phyloP scores from a whole-genome alignment of 2,888 invertebrate species.

The Sinelater perroti region DNA sequence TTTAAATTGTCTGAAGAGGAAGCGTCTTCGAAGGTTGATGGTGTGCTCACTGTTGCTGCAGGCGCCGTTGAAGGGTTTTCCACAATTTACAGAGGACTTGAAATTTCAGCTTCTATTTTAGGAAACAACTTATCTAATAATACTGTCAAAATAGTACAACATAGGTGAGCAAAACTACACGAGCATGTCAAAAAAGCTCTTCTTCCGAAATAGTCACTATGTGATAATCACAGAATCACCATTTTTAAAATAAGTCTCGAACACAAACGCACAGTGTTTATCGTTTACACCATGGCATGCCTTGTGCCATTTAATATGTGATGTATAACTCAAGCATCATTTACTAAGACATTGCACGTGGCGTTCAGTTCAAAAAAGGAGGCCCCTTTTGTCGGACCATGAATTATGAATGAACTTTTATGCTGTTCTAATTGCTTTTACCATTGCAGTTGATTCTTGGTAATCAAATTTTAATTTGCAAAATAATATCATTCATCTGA shows the following conservation, averaged over 20 bases:
- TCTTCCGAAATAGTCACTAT: background rate
- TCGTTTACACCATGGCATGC: too few relatives aligned
- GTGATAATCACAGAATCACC: background rate
- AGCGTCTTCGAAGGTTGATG: slow-evolving; percentile 66
- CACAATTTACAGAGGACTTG: slow-evolving; percentile 75
- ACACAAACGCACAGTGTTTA: background rate
- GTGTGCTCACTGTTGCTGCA: slow-evolving; percentile 72
- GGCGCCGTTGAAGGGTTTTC: slow-evolving; percentile 77
- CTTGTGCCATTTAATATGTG: too few relatives aligned
- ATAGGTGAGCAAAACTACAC: slow-evolving; percentile 66
- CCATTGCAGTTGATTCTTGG: too few relatives aligned
- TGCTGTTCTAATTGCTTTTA: too few relatives aligned
- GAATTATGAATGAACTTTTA: too few relatives aligned
- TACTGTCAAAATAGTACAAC: slow-evolving; percentile 76
- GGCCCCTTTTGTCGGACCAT: too few relatives aligned
- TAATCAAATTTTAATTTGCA: too few relatives aligned
- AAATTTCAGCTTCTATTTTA: slow-evolving; percentile 73
- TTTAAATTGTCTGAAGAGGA: slow-evolving; percentile 65
- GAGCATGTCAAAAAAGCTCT: background rate
- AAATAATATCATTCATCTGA: too few relatives aligned
- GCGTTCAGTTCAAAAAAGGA: too few relatives aligned
- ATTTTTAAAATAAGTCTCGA: background rate
- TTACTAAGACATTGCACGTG: too few relatives aligned
- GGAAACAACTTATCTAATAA: slow-evolving; percentile 73
- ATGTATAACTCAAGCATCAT: too few relatives aligned